Conservation (phyloP, 1,140 invertebrate genomes). For the Wiebesia pumilae region DNA sequence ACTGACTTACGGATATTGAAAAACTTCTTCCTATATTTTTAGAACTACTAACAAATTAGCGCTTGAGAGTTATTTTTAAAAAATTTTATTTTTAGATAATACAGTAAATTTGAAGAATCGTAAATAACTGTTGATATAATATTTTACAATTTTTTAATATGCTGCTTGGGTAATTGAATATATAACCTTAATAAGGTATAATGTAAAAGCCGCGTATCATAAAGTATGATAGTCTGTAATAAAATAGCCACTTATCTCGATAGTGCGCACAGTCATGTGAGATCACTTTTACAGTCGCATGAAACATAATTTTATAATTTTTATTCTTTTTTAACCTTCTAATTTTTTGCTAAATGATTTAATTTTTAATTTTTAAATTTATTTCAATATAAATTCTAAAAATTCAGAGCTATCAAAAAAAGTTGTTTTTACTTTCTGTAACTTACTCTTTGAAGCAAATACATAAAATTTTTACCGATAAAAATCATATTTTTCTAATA, state of each 20-base stretch:
- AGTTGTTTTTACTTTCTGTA: no score
- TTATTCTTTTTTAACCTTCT: not conserved
- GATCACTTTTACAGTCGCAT: not conserved
- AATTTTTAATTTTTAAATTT: no score
- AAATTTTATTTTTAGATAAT: conserved; percentile 4
- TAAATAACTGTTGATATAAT: not conserved
- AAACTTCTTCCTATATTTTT: not conserved
- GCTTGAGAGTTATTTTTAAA: not conserved
- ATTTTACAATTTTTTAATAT: not conserved
- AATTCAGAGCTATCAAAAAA: no score
- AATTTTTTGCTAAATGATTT: no score
- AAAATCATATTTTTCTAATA: no score
- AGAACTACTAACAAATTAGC: not conserved
- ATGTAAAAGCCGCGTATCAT: not conserved
- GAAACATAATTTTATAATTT: not conserved
- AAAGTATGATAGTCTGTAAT: not conserved
- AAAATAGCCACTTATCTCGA: not conserved
- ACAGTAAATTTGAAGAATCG: not conserved
- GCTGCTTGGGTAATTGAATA: not conserved
- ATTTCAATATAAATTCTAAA: no score
- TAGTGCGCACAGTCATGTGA: not conserved
- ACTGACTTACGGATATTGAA: conserved; percentile 27
- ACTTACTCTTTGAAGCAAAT: no score
- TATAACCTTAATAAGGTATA: not conserved
- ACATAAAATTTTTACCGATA: no score